Conservation (phyloP, 2,113 vertebrate genomes). For the Cnemophilus loriae region DNA sequence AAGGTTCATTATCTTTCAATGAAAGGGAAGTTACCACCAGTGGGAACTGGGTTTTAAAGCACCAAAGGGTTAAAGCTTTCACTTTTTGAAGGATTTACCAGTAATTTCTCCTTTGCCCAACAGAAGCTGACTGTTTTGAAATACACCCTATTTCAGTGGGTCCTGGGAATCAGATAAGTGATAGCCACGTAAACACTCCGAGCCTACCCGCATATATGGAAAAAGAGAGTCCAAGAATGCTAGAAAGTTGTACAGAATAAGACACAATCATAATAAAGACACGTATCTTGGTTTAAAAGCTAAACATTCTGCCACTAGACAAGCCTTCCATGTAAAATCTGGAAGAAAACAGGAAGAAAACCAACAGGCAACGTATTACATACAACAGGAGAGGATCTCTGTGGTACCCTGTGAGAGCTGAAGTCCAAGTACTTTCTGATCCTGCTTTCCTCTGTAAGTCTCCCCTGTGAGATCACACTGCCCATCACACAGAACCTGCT, state of each 20-base stretch:
- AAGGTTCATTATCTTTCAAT: constrained; percentile 33
- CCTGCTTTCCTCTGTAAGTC: background rate
- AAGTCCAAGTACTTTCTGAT: background rate
- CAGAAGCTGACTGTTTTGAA: background rate
- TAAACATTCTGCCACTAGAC: background rate
- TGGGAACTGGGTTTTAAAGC: background rate
- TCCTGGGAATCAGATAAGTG: background rate
- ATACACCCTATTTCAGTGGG: background rate
- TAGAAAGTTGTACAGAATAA: background rate
- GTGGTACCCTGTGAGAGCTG: background rate
- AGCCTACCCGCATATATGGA: background rate
- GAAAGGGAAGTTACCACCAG: background rate
- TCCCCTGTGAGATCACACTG: background rate
- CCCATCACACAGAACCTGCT: background rate
- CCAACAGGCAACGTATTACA: rapidly evolving
- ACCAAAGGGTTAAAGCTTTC: background rate
- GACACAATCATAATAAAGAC: background rate
- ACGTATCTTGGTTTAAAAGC: background rate
- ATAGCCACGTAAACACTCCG: background rate
- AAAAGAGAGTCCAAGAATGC: background rate
- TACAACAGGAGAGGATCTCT: background rate
- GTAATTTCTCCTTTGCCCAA: background rate
- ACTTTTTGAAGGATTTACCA: background rate
- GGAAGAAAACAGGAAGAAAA: background rate
- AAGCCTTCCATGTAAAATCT: background rate